Base-by-base conservation (phyloP, 2,888 invertebrate species). In the Tetranychus piercei region DNA sequence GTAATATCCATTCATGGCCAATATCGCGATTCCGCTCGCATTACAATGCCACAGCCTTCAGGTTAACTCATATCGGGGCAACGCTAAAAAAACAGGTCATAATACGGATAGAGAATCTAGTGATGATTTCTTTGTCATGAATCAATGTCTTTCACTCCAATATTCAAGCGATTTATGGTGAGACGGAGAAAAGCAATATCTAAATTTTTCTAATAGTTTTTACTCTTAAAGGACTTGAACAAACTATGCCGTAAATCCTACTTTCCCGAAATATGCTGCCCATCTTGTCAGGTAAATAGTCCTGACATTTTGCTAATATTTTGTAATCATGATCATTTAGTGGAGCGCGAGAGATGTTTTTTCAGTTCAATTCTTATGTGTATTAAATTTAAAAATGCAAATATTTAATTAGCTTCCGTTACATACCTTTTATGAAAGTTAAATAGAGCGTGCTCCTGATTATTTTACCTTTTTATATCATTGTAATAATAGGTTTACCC, bases 181-280 rank as follows among this genome's bases (percentile, higher is more conserved):
- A 7, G 34, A 65, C 65, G 66, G 15, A 11, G 22, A 64, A 23
- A 34, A 11, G 65, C 65, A 18, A 23, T 73, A 43, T 88, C 88
- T 44, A 85, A 90, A 73, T n/a, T 92, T 92, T 81, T 85, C 95
- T 81, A 82, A 89, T 78, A 94, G 94, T n/a, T 6, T 94, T 92
- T 82, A 93, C 90, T 81, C 23, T 72, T 2, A 75, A 72, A 72
- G 78, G 77, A 23, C n/a, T 73, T 78, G 75, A 93, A 90, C 81
- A 95, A 94, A 86, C 89, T 95, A 8, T 95, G 88, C 5, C 94
- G 94, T 82, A 95, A 94, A 82, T 94, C 94, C n/a, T n/a, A n/a
- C n/a, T n/a, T 0, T 94, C 90, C 81, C 92, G 93, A 0, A 95
- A 95, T 82, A 81, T 95, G 76, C 87, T 90, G 9, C 90, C 94